These are phyloP conservation scores for Leptinotarsa juncta DNA, from an alignment of 2,888 invertebrate species.

Conservation along the genomic window DNA sequence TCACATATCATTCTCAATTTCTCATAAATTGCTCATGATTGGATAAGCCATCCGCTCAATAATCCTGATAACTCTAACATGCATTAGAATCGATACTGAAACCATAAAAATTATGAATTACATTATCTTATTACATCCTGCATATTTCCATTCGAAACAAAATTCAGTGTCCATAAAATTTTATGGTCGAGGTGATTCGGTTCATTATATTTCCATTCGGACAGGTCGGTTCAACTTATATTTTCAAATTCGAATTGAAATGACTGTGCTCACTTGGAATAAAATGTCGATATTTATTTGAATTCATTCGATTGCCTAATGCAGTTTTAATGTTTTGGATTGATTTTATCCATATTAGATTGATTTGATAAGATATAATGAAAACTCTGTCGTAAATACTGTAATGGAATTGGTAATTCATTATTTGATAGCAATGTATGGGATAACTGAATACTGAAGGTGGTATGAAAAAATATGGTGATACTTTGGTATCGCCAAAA, in stretches of 20 bases:
- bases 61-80: neutral
- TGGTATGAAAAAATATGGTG: no score
- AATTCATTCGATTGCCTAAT: neutral
- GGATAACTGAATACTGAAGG: no score
- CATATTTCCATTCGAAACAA: slow-evolving; percentile 10
- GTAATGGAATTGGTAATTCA: no score
- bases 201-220: slow-evolving; percentile 4
- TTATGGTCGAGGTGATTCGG: slow-evolving; percentile 8
- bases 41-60: neutral
- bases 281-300: neutral
- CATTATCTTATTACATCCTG: neutral
- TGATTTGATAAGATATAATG: neutral
- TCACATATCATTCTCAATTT: neutral
- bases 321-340: neutral
- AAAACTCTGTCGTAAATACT: no score
- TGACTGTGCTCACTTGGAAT: neutral
- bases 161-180: slow-evolving; percentile 13
- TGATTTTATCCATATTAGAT: neutral
- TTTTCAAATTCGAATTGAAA: neutral
- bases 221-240: slow-evolving; percentile 4
- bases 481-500: no score
- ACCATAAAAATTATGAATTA: neutral
- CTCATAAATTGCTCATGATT: neutral
- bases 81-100: neutral
- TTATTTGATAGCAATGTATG: no score